Percentiles rank a stretch among this genome's conserved stretches.
phyloP scores from a whole-genome alignment of 2,113 vertebrate genomes.

The Clinocottus analis region DNA sequence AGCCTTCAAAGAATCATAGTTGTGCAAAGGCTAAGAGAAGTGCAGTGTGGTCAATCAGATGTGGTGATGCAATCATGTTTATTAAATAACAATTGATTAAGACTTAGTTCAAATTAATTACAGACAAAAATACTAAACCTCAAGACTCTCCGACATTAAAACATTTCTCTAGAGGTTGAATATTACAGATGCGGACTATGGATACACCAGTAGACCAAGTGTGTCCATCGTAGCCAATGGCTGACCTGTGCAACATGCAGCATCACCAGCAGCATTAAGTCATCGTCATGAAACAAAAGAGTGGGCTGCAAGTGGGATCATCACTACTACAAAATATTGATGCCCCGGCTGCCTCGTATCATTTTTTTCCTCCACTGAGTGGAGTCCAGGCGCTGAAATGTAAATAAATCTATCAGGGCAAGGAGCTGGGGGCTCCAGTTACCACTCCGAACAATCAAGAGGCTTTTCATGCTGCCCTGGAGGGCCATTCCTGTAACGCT shows the following conservation, averaged over 20 bases:
- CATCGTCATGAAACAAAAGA: constrained; percentile 59
- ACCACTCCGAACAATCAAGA: constrained; percentile 84
- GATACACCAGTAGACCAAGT: not conserved
- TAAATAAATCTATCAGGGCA: constrained; percentile 85
- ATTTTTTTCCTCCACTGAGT: constrained; percentile 57
- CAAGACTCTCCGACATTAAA: not conserved
- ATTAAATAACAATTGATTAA: constrained; percentile 61
- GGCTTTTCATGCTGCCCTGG: constrained; percentile 84
- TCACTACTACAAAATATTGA: constrained; percentile 79
- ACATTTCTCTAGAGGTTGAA: constrained; percentile 21
- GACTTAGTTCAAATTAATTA: constrained; percentile 61
- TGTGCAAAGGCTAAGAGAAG: constrained; percentile 23
- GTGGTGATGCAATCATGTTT: constrained; percentile 46
- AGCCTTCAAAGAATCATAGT: constrained; percentile 39
- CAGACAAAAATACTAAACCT: constrained; percentile 8
- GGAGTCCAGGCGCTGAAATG: constrained; percentile 80
- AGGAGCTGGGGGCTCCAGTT: constrained; percentile 79
- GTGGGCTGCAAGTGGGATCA: constrained; percentile 44
- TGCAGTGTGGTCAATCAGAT: constrained; percentile 15
- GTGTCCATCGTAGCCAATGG: constrained; percentile 26
- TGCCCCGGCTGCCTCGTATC: constrained; percentile 52
- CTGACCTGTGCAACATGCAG: constrained; percentile 1
- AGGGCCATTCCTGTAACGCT: constrained; percentile 84
- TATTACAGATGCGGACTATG: constrained; percentile 3
- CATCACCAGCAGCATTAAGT: constrained; percentile 58